Evolutionary conservation across 2,888 invertebrate species (phyloP).

Genomic region (Ligdia adustata): DNA sequence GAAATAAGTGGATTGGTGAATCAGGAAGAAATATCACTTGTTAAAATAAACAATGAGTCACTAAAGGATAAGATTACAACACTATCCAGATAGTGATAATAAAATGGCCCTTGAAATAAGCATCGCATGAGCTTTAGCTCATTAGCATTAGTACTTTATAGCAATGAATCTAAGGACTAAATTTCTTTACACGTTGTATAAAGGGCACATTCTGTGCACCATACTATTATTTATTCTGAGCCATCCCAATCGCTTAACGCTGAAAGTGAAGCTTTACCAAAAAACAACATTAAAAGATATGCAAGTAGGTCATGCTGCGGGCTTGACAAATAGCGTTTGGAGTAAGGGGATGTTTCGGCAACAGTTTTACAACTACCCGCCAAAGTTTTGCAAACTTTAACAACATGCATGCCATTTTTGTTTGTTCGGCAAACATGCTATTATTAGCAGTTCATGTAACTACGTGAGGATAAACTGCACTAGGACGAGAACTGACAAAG

Average conservation of each 20-base stretch:
- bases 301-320: slow-evolving; percentile 44
- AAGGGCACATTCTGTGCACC: no score
- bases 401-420: slow-evolving; percentile 29
- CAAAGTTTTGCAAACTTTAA: slow-evolving; percentile 29
- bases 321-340: slow-evolving; percentile 47
- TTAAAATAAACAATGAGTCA: no score
- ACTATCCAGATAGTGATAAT: no score
- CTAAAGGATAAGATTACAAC: no score
- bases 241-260: slow-evolving; percentile 4
- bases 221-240: neutral
- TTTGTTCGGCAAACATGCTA: slow-evolving; percentile 17
- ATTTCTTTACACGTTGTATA: no score
- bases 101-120: no score
- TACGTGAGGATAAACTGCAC: slow-evolving; percentile 2
- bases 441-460: slow-evolving; percentile 14
- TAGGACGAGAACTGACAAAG: no score
- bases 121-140: no score
- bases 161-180: no score
- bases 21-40: no score
- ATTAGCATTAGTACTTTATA: no score
- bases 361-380: slow-evolving; percentile 32
- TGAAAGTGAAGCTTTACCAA: slow-evolving; percentile 1
- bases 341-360: slow-evolving; percentile 28
- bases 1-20: no score
- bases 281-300: slow-evolving; percentile 41